Conservation (phyloP, 2,888 invertebrate genomes). For the Phyllotreta cruciferae region DNA sequence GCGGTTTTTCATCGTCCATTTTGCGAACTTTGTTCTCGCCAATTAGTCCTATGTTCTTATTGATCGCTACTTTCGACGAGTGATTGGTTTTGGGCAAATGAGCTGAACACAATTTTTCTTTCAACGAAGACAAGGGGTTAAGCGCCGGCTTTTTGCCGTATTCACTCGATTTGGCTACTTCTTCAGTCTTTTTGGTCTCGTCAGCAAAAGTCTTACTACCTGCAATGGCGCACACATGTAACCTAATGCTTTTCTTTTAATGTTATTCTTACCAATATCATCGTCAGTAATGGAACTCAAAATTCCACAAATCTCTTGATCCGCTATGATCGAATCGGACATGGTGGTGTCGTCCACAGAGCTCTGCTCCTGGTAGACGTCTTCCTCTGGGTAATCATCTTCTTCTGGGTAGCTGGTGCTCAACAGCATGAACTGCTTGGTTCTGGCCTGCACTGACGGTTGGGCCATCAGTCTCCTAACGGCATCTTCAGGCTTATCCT, state of each 20-base stretch:
- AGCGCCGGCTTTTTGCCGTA: conserved; percentile 52
- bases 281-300: conserved; percentile 56
- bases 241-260: neutral
- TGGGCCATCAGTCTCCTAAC: conserved; percentile 57
- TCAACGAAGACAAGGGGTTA: conserved; percentile 58
- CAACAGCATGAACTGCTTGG: conserved; percentile 55
- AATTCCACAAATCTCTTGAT: conserved; percentile 62
- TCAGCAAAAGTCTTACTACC: conserved; percentile 50
- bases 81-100: conserved; percentile 60
- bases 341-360: conserved; percentile 62
- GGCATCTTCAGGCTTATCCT: conserved; percentile 63
- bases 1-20: conserved; percentile 43
- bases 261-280: conserved; percentile 44
- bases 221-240: conserved; percentile 17
- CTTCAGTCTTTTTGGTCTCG: conserved; percentile 56
- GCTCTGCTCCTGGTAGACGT: conserved; percentile 60
- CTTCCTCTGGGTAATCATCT: conserved; percentile 51
- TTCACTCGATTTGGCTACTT: conserved; percentile 55
- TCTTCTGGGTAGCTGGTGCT: conserved; percentile 55
- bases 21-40: conserved; percentile 51
- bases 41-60: conserved; percentile 58
- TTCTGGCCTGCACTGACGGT: conserved; percentile 55
- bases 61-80: conserved; percentile 58
- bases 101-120: conserved; percentile 60
- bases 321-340: conserved; percentile 62